Conservation (phyloP, 2,797 vertebrate species). For the Alcedo atthis region DNA sequence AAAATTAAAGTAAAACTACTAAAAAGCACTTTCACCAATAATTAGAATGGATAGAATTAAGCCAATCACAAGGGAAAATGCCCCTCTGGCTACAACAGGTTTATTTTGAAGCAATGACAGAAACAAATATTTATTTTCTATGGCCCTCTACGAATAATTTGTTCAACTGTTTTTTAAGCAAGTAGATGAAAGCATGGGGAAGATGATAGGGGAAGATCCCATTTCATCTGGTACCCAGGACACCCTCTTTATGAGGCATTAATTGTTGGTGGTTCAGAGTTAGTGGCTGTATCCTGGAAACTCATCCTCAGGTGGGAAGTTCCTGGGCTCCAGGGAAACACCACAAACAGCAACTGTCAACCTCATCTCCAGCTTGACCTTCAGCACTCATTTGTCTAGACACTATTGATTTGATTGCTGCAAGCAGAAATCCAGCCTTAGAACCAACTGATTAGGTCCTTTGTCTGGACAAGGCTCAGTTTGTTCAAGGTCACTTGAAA, state of each 20-base stretch:
- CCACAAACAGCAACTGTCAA: not conserved
- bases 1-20: not conserved
- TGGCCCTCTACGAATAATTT: not conserved
- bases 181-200: not conserved
- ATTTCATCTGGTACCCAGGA: not conserved
- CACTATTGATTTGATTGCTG: not conserved
- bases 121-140: not conserved
- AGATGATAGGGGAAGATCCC: not conserved
- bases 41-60: not conserved
- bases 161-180: not conserved
- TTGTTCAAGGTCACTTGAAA: not conserved
- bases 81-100: not conserved
- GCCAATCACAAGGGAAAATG: not conserved
- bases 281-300: not conserved
- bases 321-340: not conserved
- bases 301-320: no score
- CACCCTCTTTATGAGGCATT: not conserved
- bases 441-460: not conserved
- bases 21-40: not conserved
- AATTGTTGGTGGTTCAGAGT: fast-evolving
- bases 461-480: not conserved
- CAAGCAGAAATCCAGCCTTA: not conserved
- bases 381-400: not conserved
- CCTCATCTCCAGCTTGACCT: not conserved
- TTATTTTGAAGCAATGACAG: not conserved